Percentiles rank a stretch among this genome's conserved stretches.
phyloP scores from a whole-genome alignment of 2,113 vertebrate genomes.

The Reinhardtius hippoglossoides region DNA sequence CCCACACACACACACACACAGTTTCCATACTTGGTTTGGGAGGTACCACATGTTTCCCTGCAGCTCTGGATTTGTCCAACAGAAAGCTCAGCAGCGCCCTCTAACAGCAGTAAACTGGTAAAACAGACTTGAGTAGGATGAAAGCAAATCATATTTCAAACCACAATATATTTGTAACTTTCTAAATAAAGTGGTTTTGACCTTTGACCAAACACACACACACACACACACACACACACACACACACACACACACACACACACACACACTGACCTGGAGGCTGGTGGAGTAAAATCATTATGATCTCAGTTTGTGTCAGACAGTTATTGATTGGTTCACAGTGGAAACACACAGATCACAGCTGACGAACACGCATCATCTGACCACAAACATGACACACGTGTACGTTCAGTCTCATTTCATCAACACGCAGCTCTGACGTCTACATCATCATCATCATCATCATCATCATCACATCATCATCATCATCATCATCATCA shows the following conservation, averaged over 20 bases:
- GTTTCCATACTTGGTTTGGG: not conserved
- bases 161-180: no score
- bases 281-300: not conserved
- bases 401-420: no score
- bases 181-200: no score
- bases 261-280: constrained; percentile 46
- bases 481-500: not conserved
- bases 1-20: not conserved
- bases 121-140: not conserved
- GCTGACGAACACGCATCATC: not conserved
- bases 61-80: not conserved
- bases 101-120: constrained; percentile 2
- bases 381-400: no score
- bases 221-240: not conserved
- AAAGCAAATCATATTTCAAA: no score
- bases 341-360: constrained; percentile 16
- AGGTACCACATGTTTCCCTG: not conserved
- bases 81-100: constrained; percentile 8
- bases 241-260: not conserved
- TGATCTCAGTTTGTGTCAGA: not conserved
- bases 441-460: not conserved
- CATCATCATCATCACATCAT: not conserved
- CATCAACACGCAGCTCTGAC: no score
- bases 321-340: constrained; percentile 12
- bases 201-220: not conserved